Conservation (phyloP, 2,888 invertebrate genomes). For the Himalopsyche kuldschensis region DNA sequence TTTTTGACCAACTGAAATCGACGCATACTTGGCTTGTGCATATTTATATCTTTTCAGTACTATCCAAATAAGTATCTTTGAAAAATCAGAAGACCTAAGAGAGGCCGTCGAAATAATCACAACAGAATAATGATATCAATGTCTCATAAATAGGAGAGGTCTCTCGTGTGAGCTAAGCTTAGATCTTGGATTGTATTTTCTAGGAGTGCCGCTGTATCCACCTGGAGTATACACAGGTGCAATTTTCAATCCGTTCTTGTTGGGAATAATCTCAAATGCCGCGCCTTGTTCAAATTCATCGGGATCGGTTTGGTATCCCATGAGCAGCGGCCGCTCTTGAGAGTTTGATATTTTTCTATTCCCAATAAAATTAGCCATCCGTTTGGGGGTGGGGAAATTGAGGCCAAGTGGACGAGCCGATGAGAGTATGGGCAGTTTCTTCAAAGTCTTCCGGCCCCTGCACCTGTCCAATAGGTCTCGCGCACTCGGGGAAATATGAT, state of each 20-base stretch:
- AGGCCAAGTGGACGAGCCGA: conserved; percentile 55
- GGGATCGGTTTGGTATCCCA: conserved; percentile 41
- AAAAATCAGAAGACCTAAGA: background rate
- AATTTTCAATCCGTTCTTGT: conserved; percentile 59
- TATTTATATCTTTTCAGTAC: background rate
- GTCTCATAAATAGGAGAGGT: conserved; percentile 53
- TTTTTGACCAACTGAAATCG: background rate
- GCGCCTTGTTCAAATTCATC: conserved; percentile 45
- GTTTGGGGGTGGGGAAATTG: conserved; percentile 50
- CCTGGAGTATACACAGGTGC: conserved; percentile 52
- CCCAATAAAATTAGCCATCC: conserved; percentile 49
- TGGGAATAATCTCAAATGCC: conserved; percentile 56
- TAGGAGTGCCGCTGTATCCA: conserved; percentile 46
- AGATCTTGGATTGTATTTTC: conserved; percentile 45
- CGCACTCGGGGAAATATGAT: conserved; percentile 18
- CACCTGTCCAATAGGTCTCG: conserved; percentile 23
- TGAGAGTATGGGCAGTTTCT: conserved; percentile 59
- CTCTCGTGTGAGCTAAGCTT: conserved; percentile 51
- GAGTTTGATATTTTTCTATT: conserved; percentile 48
- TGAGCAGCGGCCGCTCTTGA: conserved; percentile 50
- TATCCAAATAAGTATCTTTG: background rate
- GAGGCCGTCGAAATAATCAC: background rate
- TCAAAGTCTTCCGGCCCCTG: conserved; percentile 37
- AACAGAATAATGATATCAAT: conserved; percentile 41
- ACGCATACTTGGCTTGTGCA: background rate